Evolutionary conservation across 2,113 vertebrate genomes (phyloP), one percentile per base, ranked within the genome.

Genomic region (Pholis gunnellus): DNA sequence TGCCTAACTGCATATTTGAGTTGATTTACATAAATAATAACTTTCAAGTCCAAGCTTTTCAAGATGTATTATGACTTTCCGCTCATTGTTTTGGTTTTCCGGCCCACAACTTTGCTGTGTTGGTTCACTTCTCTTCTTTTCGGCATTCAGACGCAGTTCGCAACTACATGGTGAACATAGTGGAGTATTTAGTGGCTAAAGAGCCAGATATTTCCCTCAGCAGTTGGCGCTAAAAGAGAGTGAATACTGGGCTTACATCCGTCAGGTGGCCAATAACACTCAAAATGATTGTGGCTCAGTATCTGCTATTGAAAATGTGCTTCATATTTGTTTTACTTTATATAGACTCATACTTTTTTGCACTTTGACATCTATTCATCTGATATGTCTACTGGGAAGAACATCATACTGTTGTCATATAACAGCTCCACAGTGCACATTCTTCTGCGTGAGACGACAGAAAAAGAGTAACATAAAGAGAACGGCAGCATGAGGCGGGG

Each of bases 371-470:
- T 52, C 52, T 56, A 38, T 15, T 66, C 42, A 22, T 61, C 1
- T 42, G 10, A 40, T 50, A 13, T 2, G 27, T 66, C 31, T n/a
- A 63, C 9, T 63, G 20, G 22, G 54, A 68, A 42, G 20, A 44
- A 73, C 25, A 52, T 14, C 29, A 57, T 6, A 7, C 14, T 42
- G 17, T 57, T 52, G 22, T 60, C 50, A 25, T 17, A 50, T 29
- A 38, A 6, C 70, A 14, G 17, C 4, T 67, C 72, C 42, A 79
- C 54, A 77, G 71, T 54, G 74, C 15, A 85, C 78, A 83, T 69
- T 83, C 75, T 69, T 83, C 75, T 79, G 67, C 7, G 56, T 56
- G 46, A 72, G 63, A 75, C 65, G 63, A 85, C 75, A 87, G 46
- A 65, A 68, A 31, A 64, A 77, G 54, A 75, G 79, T 44, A 56